These are phyloP conservation scores for Chloroceryle aenea DNA, from an alignment of 2,113 vertebrate genomes.

Conservation along the genomic window DNA sequence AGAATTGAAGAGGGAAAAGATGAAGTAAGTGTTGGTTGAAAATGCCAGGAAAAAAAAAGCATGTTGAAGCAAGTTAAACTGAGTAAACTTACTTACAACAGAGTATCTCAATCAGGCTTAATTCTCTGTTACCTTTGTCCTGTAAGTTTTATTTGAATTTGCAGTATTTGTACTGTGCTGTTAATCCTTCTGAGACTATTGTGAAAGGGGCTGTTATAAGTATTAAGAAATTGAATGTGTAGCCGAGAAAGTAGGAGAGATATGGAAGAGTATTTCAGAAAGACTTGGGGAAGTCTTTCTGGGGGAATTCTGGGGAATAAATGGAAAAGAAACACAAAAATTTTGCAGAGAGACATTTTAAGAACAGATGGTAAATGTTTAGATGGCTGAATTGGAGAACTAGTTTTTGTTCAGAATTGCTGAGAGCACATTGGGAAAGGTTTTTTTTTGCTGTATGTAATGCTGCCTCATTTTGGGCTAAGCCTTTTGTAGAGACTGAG, in stretches of 20 bases:
- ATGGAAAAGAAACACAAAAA: neutral
- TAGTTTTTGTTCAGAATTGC: neutral
- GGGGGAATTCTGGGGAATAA: too few species aligned
- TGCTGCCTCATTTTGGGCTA: neutral
- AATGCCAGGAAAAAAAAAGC: neutral
- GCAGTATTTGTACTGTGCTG: neutral
- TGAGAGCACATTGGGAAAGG: neutral
- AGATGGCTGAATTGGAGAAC: neutral
- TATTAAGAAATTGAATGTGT: conserved; percentile 10
- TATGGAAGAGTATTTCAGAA: neutral
- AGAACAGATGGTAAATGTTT: neutral
- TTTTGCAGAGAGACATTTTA: neutral
- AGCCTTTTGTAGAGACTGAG: neutral
- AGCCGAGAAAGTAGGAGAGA: neutral
- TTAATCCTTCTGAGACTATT: neutral
- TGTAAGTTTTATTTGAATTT: neutral
- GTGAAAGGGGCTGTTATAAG: conserved; percentile 19
- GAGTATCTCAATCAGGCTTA: neutral
- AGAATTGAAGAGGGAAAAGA: neutral
- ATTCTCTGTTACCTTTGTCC: neutral
- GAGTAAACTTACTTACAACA: neutral
- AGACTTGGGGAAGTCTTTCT: neutral
- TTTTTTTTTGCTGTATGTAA: neutral
- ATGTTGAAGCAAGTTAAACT: neutral
- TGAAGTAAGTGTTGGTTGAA: neutral